Base-by-base conservation (phyloP, 2,113 vertebrate genomes). In the Rhinoptilus africanus region DNA sequence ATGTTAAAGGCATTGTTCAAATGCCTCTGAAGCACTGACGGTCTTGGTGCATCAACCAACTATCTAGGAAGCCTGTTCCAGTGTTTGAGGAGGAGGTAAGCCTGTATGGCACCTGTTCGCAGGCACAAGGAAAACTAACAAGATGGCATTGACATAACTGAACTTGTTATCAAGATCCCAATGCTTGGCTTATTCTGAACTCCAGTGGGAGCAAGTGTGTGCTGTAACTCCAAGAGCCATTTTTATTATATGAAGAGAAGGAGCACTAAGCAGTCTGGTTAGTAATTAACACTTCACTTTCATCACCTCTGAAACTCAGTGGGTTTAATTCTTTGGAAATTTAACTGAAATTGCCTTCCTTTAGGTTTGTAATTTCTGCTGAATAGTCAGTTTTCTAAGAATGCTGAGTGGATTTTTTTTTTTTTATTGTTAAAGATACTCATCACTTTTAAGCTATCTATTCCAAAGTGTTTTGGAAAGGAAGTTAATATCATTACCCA, bases 391-490 rank as follows among this genome's bases (percentile, higher is more conserved):
- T 56, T 92, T 89, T 56, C 12, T 48, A 56, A 74, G 83, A 93
- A 87, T 17, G 64, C 19, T 67, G 68, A 77, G 30, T 62, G 22
- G 30, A 23, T 57, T 41, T 14, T 35, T 59, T 51, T 78, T 80
- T 53, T 14, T 16, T 47, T 11, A 72, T 87, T 87, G 21, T 75
- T 88, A 88, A 88, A 95, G 41, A 63, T 75, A 27, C 39, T 91
- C 86, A 43, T 71, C 22, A 27, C 8, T 87, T 92, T 57, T 60
- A 27, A 91, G 24, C 64, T 72, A n/a, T 45, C 15, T 89, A 69
- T 83, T 93, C 66, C 63, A 74, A 95, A 92, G 45, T 37, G 66
- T 48, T 93, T 93, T 74, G 51, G 35, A 93, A 89, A 72, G 76
- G 47, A 96, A 84, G n/a, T 68, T 84, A 93, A 41, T 84, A 94